A percentile compares a stretch with the other conserved stretches of the same genome.
Conservation (phyloP, 37 sponge, comb jelly and placozoan genomes). For the Ephydatia muelleri region DNA sequence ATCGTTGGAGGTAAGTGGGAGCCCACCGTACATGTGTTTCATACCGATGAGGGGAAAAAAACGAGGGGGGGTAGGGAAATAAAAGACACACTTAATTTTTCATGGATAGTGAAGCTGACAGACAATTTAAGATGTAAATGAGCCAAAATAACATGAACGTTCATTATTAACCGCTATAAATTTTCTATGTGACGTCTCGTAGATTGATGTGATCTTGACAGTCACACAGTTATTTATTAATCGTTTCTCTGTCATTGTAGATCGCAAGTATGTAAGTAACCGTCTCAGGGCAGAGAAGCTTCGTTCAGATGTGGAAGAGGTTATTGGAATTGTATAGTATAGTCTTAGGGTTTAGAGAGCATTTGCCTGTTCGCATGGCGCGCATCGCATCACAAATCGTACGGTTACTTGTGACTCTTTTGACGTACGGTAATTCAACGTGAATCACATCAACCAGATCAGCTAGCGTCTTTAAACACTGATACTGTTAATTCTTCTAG, state of each 20-base stretch:
- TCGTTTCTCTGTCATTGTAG: slow-evolving; percentile 33
- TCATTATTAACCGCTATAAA: not conserved
- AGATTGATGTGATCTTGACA: not conserved
- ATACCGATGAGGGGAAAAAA: too few relatives aligned
- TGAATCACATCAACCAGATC: slow-evolving; percentile 7
- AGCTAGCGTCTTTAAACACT: slow-evolving; percentile 1
- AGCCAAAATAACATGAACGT: not conserved
- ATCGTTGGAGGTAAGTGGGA: too few relatives aligned
- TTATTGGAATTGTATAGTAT: slow-evolving; percentile 59
- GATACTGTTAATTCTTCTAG: not conserved
- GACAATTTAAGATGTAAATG: not conserved
- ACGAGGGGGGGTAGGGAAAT: too few relatives aligned
- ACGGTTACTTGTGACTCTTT: not conserved
- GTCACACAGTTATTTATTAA: slow-evolving; percentile 45
- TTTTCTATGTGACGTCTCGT: not conserved
- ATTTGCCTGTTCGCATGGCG: not conserved
- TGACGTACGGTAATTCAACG: not conserved
- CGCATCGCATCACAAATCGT: slow-evolving; percentile 35
- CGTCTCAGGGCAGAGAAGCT: slow-evolving; percentile 43
- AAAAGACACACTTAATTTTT: too few relatives aligned
- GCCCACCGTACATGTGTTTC: too few relatives aligned
- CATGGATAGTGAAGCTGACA: too few relatives aligned
- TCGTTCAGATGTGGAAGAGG: slow-evolving; percentile 48
- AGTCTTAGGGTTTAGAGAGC: slow-evolving; percentile 44
- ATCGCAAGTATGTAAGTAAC: slow-evolving; percentile 29